Evolutionary conservation across 2,797 vertebrate genomes (phyloP), one percentile per base, ranked within the genome.

Genomic region (Typhlichthys eigenmanni): DNA sequence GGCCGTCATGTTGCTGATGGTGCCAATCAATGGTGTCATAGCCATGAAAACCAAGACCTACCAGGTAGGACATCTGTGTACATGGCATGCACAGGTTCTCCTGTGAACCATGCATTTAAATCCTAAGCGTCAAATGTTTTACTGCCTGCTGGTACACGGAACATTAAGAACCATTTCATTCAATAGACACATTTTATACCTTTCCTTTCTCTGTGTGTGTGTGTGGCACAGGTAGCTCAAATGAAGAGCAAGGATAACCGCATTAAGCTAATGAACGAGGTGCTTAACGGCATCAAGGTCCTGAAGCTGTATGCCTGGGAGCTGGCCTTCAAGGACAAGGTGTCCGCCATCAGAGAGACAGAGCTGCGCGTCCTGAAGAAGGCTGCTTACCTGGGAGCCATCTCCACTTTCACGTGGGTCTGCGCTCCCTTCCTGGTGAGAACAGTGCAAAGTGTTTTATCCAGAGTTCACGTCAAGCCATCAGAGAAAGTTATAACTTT

Each of bases 301-400:
- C 86, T 99, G 55, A 99, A 99, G 88, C 93, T 99, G 13, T 98
- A 99, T 0, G 97, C 97, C 55, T 99, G 97, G 97, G 97, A 99
- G 84, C 87, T 97, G 85, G 96, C 97, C 2, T 99, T 99, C 84
- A 93, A 88, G 79, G 92, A 94, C 68, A 98, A 98, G 74, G 95
- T 99, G 62, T 91, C 95, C 3, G 79, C 87, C 16, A 96, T 99
- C 85, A 77, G 97, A 13, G 92, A 95, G 86, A 94, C 93, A 9
- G 97, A 99, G 82, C 92, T 99, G 66, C 69, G 61, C 64, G 95
- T 98, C 29, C 91, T 99, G 52, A 98, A 95, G 84, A 98, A 95
- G 61, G 91, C 94, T 0, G 95, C 95, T 24, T 98, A 97, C 77
- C 90, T 98, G 67, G 93, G 90, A 0, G 96, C 97, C 0, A 2